Evolutionary conservation across 2,888 invertebrate genomes (phyloP), one percentile per base, ranked within the genome.

Genomic region (Megalurothrips usitatus): DNA sequence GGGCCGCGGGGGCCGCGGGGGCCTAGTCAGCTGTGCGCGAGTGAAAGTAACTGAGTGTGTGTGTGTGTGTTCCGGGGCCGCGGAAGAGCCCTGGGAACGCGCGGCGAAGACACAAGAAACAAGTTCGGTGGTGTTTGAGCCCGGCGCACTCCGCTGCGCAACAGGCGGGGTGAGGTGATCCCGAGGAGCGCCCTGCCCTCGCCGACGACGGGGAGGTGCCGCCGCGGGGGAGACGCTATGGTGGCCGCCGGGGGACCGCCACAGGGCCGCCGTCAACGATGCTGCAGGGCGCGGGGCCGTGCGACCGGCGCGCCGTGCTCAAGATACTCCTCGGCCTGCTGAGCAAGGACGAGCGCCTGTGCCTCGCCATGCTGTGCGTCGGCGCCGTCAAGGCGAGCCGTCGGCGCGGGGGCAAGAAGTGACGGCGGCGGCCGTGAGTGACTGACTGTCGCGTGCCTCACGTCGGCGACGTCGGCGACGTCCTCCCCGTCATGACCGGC

Each of bases 331-430:
- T 75, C 23, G 23, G 68, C 68, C 23, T 75, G 23, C 23, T 75
- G 23, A 75, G 68, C 68, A 75, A 75, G 68, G 23, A 75, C 68
- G 68, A 75, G 68, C 23, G 68, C 23, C 26, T 75, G 26, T 75
- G 68, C 26, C 68, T 75, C 23, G 9, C 26, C 68, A 75, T 75
- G 68, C 26, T 23, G 23, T 23, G 23, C 68, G 68, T 26, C 26
- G 68, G 68, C 68, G 68, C 68, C 23, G 68, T 75, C 26, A 75
- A 75, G 68, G 17, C 58, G 19, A 75, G 68, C 68, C 23, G 68
- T 4, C 68, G 68, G 9, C 23, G 68, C 8, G 26, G 68, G 4
- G 23, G 68, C 26, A 75, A 26, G 68, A 8, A 23, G 68, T 26
- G 26, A 11, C 63, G n/a, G n/a, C 8, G 63, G 34, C 6, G 34